Evolutionary conservation across 2,888 invertebrate species (phyloP).

Genomic region (Linnaemya vulpina): DNA sequence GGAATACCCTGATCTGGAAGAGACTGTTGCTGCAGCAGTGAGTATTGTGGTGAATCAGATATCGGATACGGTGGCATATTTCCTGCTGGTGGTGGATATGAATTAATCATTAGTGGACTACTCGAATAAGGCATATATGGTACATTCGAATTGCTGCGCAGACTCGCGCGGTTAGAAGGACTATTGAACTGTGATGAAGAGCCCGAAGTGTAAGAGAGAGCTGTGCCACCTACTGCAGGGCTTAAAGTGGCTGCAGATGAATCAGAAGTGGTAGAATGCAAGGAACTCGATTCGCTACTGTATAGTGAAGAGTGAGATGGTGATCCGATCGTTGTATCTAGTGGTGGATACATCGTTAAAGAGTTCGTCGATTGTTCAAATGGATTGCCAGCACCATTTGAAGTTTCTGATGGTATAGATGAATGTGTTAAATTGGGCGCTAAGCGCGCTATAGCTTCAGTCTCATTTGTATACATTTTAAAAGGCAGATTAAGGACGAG

Average conservation of each 20-base stretch:
- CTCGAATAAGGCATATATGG: conserved; percentile 80
- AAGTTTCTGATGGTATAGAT: conserved; percentile 65
- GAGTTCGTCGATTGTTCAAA: conserved; percentile 75
- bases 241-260: conserved; percentile 80
- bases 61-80: conserved; percentile 76
- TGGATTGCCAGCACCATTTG: conserved; percentile 76
- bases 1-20: conserved; percentile 40
- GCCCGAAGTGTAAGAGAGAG: conserved; percentile 76
- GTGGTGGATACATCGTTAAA: conserved; percentile 75
- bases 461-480: conserved; percentile 78
- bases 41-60: conserved; percentile 78
- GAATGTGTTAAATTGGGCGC: conserved; percentile 74
- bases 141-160: conserved; percentile 77
- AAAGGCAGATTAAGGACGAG: conserved; percentile 80
- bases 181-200: conserved; percentile 78
- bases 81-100: conserved; percentile 79
- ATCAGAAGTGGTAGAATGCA: conserved; percentile 81
- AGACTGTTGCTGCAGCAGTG: conserved; percentile 72
- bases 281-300: conserved; percentile 80
- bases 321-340: conserved; percentile 79
- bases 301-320: conserved; percentile 80
- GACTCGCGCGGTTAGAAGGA: conserved; percentile 77
- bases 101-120: conserved; percentile 80
- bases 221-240: conserved; percentile 78
- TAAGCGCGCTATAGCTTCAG: conserved; percentile 57